Percentiles rank a stretch among this genome's conserved stretches.
Evolutionary conservation across 2,888 invertebrate genomes (phyloP).

Genomic region (Drosophila prostipennis): DNA sequence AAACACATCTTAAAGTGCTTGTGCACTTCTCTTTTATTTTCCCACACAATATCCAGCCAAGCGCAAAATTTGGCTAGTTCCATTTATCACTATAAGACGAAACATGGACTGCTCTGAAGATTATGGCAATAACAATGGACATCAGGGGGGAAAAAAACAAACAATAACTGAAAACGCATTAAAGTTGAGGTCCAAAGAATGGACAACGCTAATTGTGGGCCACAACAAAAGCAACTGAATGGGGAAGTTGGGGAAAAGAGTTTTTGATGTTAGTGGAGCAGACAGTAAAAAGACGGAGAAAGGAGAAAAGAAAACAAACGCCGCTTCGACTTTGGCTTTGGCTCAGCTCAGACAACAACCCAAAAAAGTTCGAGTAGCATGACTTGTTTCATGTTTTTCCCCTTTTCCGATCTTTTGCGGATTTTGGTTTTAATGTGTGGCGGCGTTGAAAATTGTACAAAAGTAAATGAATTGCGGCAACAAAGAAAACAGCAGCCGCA

Average conservation of each 20-base stretch:
- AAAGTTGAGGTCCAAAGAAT: slow-evolving; percentile 54
- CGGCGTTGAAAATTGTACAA: slow-evolving; percentile 56
- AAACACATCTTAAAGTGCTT: neutral
- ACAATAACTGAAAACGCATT: slow-evolving; percentile 54
- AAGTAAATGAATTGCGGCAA: slow-evolving; percentile 41
- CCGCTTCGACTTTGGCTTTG: slow-evolving; percentile 6
- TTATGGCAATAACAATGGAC: slow-evolving; percentile 37
- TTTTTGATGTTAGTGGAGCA: slow-evolving; percentile 50
- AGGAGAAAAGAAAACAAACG: slow-evolving; percentile 26
- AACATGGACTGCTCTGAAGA: slow-evolving; percentile 16
- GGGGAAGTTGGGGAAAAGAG: slow-evolving; percentile 7
- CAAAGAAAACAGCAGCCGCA: slow-evolving; percentile 34
- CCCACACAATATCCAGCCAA: slow-evolving; percentile 30
- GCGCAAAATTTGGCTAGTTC: slow-evolving; percentile 61
- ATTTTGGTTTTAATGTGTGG: slow-evolving; percentile 45
- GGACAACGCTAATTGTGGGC: slow-evolving; percentile 65
- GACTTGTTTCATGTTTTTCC: slow-evolving; percentile 31
- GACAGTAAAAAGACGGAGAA: slow-evolving; percentile 24
- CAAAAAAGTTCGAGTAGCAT: slow-evolving; percentile 6
- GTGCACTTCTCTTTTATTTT: slow-evolving; percentile 19
- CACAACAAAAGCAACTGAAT: slow-evolving; percentile 53
- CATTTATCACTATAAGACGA: slow-evolving; percentile 55
- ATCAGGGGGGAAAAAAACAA: slow-evolving; percentile 17
- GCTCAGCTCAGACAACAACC: slow-evolving; percentile 19
- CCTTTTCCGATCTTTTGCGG: slow-evolving; percentile 21